Base-by-base conservation (phyloP, 1,140 invertebrate genomes). In the Notospermus geniculatus region DNA sequence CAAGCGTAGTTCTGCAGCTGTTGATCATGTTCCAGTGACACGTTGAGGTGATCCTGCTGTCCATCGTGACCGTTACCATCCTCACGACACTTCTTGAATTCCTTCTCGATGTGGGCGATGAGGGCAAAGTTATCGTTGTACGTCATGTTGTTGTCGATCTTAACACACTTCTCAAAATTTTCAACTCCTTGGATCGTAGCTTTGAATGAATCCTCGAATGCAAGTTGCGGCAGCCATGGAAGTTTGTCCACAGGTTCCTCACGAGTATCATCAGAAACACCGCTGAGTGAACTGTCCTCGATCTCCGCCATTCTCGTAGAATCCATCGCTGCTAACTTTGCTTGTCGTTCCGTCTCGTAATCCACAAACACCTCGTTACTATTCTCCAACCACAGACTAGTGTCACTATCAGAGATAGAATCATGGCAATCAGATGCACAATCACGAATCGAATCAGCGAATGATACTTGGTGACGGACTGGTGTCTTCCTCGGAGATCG, bases 1-100 rank as follows among this genome's bases (percentile, higher is more conserved):
- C 4, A 9, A 19, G 46, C 46, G 46, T 27, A 23, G 46, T 27
- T 5, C 25, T n/a, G 11, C 39, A 43, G 11, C 39, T 43, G 39
- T 43, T 19, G 11, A 11, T 43, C 39, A 19, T 13, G 19, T 13
- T 43, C 39, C 11, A 13, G 4, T 5, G 25, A 23, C n/a, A 50
- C 19, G 19, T 27, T 50, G 5, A 50, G n/a, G 5, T 50, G 25
- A 23, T 50, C 25, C 5, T 5, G 9, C 5, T 50, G 25, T 27
- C 4, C 46, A 4, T 50, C 46, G 46, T 5, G 9, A 23, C 46
- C 46, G 46, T 50, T n/a, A 50, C n/a, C n/a, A n/a, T n/a, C n/a
- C n/a, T 50, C 46, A 5, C n/a, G 46, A n/a, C 46, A 50, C 46
- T 50, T 50, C 25, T 27, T 19, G 25, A 50, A 50, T 50, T 50